phyloP scores from a whole-genome alignment of 2,888 invertebrate genomes.

The Pyrrhosoma nymphula region DNA sequence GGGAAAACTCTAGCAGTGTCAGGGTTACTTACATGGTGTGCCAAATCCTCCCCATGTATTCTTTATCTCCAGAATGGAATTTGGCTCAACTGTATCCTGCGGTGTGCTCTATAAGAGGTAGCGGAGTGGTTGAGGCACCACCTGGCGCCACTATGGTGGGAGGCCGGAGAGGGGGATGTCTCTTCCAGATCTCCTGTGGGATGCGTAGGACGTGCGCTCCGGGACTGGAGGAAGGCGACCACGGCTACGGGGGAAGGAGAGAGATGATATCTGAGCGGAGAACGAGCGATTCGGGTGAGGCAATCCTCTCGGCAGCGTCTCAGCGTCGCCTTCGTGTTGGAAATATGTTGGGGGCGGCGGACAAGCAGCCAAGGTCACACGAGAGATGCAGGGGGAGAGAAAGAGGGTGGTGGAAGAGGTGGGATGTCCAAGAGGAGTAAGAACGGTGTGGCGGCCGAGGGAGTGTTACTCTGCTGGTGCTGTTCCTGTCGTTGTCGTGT shows the following conservation, averaged over 20 bases:
- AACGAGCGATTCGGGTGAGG: slow-evolving; percentile 21
- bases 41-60: too few species aligned
- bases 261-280: background rate
- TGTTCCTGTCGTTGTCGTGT: background rate
- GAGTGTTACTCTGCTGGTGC: too few species aligned
- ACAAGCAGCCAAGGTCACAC: background rate
- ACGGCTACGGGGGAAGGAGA: background rate
- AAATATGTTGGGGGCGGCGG: background rate
- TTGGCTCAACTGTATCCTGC: too few species aligned
- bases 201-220: background rate
- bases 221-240: background rate
- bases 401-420: background rate
- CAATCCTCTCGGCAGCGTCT: background rate
- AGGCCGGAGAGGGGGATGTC: background rate
- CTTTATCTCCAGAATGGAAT: too few species aligned
- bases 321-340: background rate
- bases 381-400: background rate
- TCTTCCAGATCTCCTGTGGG: background rate
- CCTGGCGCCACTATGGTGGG: background rate
- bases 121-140: background rate
- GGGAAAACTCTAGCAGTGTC: too few species aligned
- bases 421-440: too few species aligned
- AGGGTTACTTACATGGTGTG: too few species aligned
- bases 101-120: too few species aligned
- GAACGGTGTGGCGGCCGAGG: too few species aligned